Conservation (phyloP, 2,797 vertebrate genomes). For the Lemur catta region DNA sequence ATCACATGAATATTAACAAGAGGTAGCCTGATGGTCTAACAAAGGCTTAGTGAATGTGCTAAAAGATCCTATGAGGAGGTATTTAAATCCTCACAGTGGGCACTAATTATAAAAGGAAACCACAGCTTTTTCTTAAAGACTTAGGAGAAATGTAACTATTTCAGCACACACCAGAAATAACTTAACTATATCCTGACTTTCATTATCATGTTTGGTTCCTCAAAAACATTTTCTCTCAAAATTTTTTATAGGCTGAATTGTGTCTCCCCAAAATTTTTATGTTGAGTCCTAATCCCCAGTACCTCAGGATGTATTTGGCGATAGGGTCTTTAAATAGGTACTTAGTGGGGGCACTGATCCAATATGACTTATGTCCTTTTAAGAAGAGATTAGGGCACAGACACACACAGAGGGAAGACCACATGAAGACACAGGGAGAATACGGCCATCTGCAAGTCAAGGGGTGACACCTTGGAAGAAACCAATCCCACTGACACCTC, state of each 20-base stretch:
- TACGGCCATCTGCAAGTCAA: fast-evolving
- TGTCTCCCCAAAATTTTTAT: background rate
- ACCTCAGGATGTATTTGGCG: background rate
- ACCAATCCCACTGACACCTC: background rate
- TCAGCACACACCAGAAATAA: slow-evolving; percentile 39
- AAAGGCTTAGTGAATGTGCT: background rate
- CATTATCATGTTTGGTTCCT: background rate
- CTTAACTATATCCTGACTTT: slow-evolving; percentile 36
- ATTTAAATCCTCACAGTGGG: slow-evolving; percentile 53
- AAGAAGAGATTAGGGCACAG: background rate
- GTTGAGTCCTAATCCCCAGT: background rate
- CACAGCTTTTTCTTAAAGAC: slow-evolving; percentile 40
- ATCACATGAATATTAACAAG: slow-evolving; percentile 3
- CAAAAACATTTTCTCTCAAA: background rate
- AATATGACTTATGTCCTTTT: background rate
- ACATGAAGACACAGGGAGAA: background rate
- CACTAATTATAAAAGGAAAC: slow-evolving; percentile 52
- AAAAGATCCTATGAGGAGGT: background rate
- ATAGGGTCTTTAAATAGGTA: background rate
- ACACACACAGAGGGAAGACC: background rate
- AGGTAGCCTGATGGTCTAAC: slow-evolving; percentile 16
- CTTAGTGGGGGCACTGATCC: background rate
- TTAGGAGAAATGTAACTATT: slow-evolving; percentile 51
- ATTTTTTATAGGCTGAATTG: background rate
- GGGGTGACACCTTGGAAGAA: background rate